A percentile compares a stretch with the other conserved stretches of the same genome.
Evolutionary conservation across 2,888 invertebrate species (phyloP).

Genomic region (Mantis religiosa): DNA sequence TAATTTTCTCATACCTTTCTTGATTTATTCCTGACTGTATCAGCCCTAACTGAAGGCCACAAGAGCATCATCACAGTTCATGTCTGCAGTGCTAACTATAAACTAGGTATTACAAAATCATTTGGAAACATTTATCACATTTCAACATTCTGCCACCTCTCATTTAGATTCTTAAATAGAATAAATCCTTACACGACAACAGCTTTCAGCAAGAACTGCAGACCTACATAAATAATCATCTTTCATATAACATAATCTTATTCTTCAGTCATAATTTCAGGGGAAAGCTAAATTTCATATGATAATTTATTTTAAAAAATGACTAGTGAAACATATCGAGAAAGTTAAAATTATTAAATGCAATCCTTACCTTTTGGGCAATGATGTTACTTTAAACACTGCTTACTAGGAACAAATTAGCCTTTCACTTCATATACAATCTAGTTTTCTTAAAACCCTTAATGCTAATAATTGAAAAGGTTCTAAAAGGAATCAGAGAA

Average conservation of each 20-base stretch:
- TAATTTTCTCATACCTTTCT: too few species aligned
- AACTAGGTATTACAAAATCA: neutral
- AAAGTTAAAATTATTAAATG: constrained; percentile 5
- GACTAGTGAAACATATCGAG: constrained; percentile 4
- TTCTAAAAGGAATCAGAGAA: neutral
- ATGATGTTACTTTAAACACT: neutral
- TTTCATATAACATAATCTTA: neutral
- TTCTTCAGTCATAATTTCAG: neutral
- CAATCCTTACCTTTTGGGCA: constrained; percentile 1
- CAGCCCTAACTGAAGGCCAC: neutral
- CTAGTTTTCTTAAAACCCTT: neutral
- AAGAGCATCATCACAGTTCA: neutral
- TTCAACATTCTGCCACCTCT: neutral
- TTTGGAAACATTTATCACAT: constrained; percentile 9
- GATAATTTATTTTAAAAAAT: neutral
- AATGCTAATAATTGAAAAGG: neutral
- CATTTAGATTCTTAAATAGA: neutral
- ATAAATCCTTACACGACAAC: neutral
- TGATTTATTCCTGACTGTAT: too few species aligned
- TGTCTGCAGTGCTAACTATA: neutral
- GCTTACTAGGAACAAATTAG: constrained; percentile 9
- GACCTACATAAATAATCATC: neutral
- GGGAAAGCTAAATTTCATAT: neutral
- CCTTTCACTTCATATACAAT: neutral
- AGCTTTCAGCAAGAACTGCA: neutral